Base-by-base conservation (phyloP, 2,113 vertebrate genomes). In the Emydocephalus ijimae region DNA sequence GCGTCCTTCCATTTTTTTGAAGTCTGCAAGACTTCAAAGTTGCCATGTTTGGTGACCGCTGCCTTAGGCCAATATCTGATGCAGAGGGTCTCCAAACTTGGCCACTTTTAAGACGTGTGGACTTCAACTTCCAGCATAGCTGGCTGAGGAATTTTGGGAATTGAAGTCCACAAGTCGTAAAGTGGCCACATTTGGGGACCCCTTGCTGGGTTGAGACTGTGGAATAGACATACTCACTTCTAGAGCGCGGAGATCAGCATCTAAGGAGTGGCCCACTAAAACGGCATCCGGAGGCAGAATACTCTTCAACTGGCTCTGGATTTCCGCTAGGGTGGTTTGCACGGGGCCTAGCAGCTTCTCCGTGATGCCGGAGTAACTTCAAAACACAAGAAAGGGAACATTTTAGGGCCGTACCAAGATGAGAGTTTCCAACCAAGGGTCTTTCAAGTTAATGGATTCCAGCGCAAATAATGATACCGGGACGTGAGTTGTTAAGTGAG, bases 341-440 rank as follows among this genome's bases (percentile, higher is more conserved):
- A 99, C 96, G 3, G 98, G 97, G 39, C 88, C 94, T 91, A 99
- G 96, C 96, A 98, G 98, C 5, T 96, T 94, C 48, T 93, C 96
- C 0, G 98, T 99, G 94, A 99, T 97, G 87, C 98, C 98, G 23
- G 99, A 99, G 95, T 98, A 99, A 94, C 99, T 99, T 96, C 93
- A 91, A 93, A 92, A 94, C 56, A 54, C 45, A 87, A 87, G 14
- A 34, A 5, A 81, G 61, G 74, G 12, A 48, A 52, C 7, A 3
- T 48, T 50, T 39, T 4, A 52, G 43, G 4, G 69, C 9, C 1
- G 0, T 48, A 4, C 15, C 29, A 29, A 34, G 1, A 2, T 0
- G 39, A 43, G 0, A 15, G 14, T 23, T 24, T 48, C 52, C 55
- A n/a, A 29, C 23, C 48, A 50, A 50, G 48, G 61, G 5, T 2